phyloP scores from a whole-genome alignment of 1,140 invertebrate genomes.

The Saccostrea cuccullata region DNA sequence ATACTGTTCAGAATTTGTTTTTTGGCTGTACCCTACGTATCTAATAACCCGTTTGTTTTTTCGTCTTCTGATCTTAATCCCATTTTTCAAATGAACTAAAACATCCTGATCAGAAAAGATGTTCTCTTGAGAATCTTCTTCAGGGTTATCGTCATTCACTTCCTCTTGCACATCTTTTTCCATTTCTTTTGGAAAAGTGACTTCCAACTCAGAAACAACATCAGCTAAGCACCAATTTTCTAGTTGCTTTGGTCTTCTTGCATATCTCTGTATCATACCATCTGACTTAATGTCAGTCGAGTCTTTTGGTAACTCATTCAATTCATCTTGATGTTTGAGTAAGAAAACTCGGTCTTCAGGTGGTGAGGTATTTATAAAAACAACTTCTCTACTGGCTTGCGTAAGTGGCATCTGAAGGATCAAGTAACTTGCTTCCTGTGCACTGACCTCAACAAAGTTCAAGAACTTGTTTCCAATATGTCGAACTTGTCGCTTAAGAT shows the following conservation, averaged over 20 bases:
- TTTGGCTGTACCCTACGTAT: constrained; percentile 43
- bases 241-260: constrained; percentile 37
- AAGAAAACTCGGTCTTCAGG: constrained; percentile 39
- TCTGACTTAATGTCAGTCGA: constrained; percentile 45
- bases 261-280: constrained; percentile 37
- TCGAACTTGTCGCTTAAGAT: constrained; percentile 43
- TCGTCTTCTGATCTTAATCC: constrained; percentile 44
- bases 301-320: constrained; percentile 19
- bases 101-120: neutral
- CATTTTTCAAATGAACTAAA: constrained; percentile 48
- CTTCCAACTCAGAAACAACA: constrained; percentile 34
- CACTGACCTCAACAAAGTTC: constrained; percentile 46
- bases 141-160: neutral
- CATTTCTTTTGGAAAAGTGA: neutral
- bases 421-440: constrained; percentile 52
- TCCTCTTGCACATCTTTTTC: neutral
- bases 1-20: constrained; percentile 43
- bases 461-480: constrained; percentile 45
- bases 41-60: constrained; percentile 40
- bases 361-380: constrained; percentile 59
- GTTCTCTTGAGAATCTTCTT: neutral
- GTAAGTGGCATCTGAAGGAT: constrained; percentile 54
- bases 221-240: constrained; percentile 42
- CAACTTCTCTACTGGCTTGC: constrained; percentile 40
- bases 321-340: constrained; percentile 8